phyloP scores from a whole-genome alignment of 2,113 vertebrate genomes.

The Vulpes vulpes region DNA sequence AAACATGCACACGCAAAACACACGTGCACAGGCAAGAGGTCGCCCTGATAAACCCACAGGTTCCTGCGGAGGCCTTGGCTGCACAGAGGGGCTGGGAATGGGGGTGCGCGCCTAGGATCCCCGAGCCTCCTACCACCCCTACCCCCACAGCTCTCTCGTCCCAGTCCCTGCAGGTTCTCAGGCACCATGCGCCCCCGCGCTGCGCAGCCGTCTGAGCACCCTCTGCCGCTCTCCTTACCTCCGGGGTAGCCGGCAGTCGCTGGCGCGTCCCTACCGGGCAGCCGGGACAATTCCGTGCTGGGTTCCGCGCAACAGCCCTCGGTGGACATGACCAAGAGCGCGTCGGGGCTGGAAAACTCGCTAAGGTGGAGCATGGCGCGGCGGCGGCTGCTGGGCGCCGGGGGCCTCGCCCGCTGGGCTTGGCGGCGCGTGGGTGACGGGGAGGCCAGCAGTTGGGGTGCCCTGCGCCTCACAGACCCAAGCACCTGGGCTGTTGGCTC shows the following conservation, averaged over 20 bases:
- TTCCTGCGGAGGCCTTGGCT: slow-evolving; percentile 46
- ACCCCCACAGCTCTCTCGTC: background rate
- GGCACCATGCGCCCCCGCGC: slow-evolving; percentile 19
- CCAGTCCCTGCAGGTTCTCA: background rate
- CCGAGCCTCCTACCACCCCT: background rate
- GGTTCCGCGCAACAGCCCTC: slow-evolving; percentile 91
- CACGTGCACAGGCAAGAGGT: slow-evolving; percentile 70
- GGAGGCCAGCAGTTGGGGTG: slow-evolving; percentile 33
- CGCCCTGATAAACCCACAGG: background rate
- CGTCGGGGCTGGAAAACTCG: slow-evolving; percentile 95
- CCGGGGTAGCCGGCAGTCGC: slow-evolving; percentile 62
- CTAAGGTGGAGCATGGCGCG: slow-evolving; percentile 94
- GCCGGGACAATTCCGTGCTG: slow-evolving; percentile 72
- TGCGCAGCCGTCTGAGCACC: slow-evolving; percentile 52
- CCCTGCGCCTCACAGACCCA: slow-evolving; percentile 43
- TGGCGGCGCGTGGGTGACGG: slow-evolving; percentile 28
- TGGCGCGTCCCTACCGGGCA: slow-evolving; percentile 73
- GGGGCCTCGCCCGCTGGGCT: slow-evolving; percentile 78
- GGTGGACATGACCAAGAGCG: slow-evolving; percentile 91
- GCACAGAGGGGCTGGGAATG: slow-evolving; percentile 7
- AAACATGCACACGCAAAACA: slow-evolving; percentile 73
- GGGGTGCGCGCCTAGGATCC: background rate
- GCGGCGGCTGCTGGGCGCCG: slow-evolving; percentile 82
- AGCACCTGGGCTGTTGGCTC: slow-evolving; percentile 13
- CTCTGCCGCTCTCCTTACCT: slow-evolving; percentile 74